Base-by-base conservation (phyloP, 2,888 invertebrate species). In the Pseudanteris insignis region DNA sequence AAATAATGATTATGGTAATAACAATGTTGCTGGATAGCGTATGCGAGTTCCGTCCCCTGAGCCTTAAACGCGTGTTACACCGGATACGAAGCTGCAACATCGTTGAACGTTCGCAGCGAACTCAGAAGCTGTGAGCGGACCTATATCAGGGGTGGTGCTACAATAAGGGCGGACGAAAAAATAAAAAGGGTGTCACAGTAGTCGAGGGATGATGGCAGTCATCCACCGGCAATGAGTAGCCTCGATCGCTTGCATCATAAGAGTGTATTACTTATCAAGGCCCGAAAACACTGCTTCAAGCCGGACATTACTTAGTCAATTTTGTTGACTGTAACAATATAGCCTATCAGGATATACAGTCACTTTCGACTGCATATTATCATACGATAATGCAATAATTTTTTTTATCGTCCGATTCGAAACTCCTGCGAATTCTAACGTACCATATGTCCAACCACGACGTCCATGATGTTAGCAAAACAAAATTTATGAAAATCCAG, bases 1-100 rank as follows among this genome's bases (percentile, higher is more conserved):
- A 67, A 67, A 67, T 69, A 69, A 65, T 66, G 65, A 67, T 67
- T 67, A 67, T 66, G 67, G 66, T 66, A 69, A 69, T 69, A 67
- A 66, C 50, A 62, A 58, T 59, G 64, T 63, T 14, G 13, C 18
- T 3, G 29, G 26, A 18, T 13, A 18, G 32, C 21, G 40, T 36
- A 32, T 21, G 32, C 10, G 38, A 13, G 32, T 12, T 15, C 11
- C 43, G 18, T 54, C 47, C 41, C 50, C 29, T 21, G 61, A 37
- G 53, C 44, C 47, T 50, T 44, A 54, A 59, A 50, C 43, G 34
- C 57, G 63, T 64, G 68, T 70, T 65, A 66, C 66, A 66, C 67
- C 69, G 71, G 70, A 71, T 69, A 68, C 65, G 68, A 66, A 63
- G 48, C 59, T 67, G 63, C 63, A 67, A 68, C 68, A 64, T 65